phyloP scores from a whole-genome alignment of 2,888 invertebrate species.

The Drosophila subsilvestris region DNA sequence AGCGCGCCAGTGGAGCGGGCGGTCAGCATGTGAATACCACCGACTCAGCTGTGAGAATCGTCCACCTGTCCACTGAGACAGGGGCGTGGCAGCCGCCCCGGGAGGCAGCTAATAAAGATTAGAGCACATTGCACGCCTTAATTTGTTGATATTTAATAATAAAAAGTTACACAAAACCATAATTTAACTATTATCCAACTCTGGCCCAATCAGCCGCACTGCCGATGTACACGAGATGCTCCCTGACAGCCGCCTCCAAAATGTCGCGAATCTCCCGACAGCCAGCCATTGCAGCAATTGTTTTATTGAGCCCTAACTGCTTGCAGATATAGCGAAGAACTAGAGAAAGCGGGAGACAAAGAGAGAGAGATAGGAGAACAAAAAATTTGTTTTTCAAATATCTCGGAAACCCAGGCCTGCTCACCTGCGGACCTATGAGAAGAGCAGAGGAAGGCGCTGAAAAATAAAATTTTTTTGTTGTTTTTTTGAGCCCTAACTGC shows the following conservation, averaged over 20 bases:
- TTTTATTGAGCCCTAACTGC: too few species aligned
- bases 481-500: too few species aligned
- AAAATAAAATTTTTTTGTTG: too few species aligned
- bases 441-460: too few species aligned
- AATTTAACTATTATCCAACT: conserved; percentile 73
- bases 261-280: conserved; percentile 94
- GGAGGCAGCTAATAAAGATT: conserved; percentile 24
- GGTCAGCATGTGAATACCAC: conserved; percentile 99
- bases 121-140: neutral
- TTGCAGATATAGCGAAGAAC: too few species aligned
- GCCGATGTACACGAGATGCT: conserved; percentile 88
- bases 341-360: too few species aligned
- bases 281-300: conserved; percentile 94
- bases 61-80: conserved; percentile 94
- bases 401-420: too few species aligned
- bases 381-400: too few species aligned
- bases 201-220: conserved; percentile 88
- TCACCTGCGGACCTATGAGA: too few species aligned
- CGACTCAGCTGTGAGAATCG: conserved; percentile 96
- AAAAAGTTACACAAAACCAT: neutral
- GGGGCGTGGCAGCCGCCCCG: conserved; percentile 57
- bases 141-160: neutral
- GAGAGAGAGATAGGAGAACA: too few species aligned
- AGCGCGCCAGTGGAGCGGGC: conserved; percentile 95
- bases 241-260: conserved; percentile 92